A percentile compares a stretch with the other conserved stretches of the same genome.
These are phyloP conservation scores for Mus spretus DNA, from an alignment of 2,797 vertebrate genomes.

Conservation along the genomic window DNA sequence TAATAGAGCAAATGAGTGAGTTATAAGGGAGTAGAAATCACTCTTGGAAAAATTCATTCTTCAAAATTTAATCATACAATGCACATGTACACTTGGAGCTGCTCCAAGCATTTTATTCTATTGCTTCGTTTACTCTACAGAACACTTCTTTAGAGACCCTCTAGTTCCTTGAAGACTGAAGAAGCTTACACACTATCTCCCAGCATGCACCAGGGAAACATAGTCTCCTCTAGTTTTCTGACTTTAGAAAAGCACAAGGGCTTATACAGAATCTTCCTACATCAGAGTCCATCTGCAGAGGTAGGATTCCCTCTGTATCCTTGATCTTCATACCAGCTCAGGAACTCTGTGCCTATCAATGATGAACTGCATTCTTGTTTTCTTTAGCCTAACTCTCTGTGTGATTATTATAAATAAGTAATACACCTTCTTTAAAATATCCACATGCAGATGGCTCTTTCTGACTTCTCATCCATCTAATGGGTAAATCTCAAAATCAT, in stretches of 20 bases:
- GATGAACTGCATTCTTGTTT: neutral
- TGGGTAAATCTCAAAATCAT: neutral
- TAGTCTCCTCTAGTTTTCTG: neutral
- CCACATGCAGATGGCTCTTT: neutral
- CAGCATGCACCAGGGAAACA: neutral
- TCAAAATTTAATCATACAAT: constrained; percentile 1
- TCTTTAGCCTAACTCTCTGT: neutral
- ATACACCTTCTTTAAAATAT: neutral
- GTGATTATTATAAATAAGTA: neutral
- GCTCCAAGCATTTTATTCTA: neutral
- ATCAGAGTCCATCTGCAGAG: neutral
- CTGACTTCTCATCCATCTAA: neutral
- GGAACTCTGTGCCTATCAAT: neutral
- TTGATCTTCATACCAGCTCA: neutral
- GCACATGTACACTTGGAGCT: neutral
- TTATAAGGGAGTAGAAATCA: neutral
- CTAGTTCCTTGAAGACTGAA: neutral
- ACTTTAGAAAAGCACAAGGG: neutral
- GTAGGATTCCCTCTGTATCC: neutral
- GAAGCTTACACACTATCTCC: neutral
- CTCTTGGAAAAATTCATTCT: neutral
- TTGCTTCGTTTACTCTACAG: constrained; percentile 16
- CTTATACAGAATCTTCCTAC: neutral
- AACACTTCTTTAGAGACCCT: neutral
- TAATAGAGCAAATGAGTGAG: neutral